phyloP scores from a whole-genome alignment of 2,797 vertebrate genomes.

The Aulostomus chinensis region DNA sequence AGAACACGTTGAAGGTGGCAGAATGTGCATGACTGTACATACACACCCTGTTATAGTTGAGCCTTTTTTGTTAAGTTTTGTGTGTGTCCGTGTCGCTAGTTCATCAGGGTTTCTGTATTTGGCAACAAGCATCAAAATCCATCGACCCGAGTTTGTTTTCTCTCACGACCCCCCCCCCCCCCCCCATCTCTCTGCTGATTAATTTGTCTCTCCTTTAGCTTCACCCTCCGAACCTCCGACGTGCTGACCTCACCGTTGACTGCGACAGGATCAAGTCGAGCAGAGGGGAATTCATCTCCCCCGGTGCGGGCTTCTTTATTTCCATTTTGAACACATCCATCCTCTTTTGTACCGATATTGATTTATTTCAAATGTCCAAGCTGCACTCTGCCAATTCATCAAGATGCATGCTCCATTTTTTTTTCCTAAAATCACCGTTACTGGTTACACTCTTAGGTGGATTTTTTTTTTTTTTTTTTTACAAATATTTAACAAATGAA shows the following conservation, averaged over 20 bases:
- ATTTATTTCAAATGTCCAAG: too few relatives aligned
- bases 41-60: background rate
- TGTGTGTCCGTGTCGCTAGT: slow-evolving; percentile 26
- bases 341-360: too few relatives aligned
- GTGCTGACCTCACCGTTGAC: background rate
- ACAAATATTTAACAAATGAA: too few relatives aligned
- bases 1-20: slow-evolving; percentile 7
- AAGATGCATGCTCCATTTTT: too few relatives aligned
- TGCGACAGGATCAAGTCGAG: too few relatives aligned
- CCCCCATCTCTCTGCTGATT: background rate
- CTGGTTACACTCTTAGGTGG: too few relatives aligned
- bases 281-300: too few relatives aligned
- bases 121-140: slow-evolving; percentile 38
- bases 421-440: too few relatives aligned
- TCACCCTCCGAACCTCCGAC: background rate
- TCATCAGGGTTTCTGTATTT: slow-evolving; percentile 50
- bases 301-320: too few relatives aligned
- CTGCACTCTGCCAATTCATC: too few relatives aligned
- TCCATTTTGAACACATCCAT: too few relatives aligned
- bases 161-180: background rate
- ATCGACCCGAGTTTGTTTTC: slow-evolving; percentile 16
- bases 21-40: slow-evolving; percentile 16
- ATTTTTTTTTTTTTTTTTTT: too few relatives aligned
- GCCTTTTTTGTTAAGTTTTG: slow-evolving; percentile 3
- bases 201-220: background rate